A percentile compares a stretch with the other conserved stretches of the same genome.
Conservation (phyloP, 2,113 vertebrate genomes). For the Nematolebias whitei region DNA sequence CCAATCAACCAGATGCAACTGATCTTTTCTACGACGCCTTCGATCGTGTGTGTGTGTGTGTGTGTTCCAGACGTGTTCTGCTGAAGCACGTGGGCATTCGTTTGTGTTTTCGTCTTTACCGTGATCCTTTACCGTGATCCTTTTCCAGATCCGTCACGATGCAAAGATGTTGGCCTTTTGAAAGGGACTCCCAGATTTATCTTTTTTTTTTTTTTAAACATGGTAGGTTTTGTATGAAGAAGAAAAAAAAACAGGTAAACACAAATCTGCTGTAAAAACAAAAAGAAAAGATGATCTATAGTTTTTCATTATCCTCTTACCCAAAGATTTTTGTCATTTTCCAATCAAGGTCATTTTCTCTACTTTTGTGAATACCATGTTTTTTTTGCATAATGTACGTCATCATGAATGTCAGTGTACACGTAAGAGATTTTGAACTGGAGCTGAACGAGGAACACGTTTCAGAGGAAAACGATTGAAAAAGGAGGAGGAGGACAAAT, state of each 20-base stretch:
- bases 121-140: no score
- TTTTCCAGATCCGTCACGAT: constrained; percentile 40
- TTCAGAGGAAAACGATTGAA: constrained; percentile 60
- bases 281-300: constrained; percentile 61
- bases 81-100: constrained; percentile 38
- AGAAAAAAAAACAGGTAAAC: constrained; percentile 66
- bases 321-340: constrained; percentile 86
- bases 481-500: constrained; percentile 45
- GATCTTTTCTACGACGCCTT: constrained; percentile 56
- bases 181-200: constrained; percentile 67
- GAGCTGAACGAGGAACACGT: constrained; percentile 78
- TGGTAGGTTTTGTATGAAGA: constrained; percentile 79
- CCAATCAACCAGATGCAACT: constrained; percentile 35
- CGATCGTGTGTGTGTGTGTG: constrained; percentile 45
- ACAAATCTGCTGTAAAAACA: constrained; percentile 74
- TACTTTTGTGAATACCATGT: constrained; percentile 82
- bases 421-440: constrained; percentile 84
- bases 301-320: constrained; percentile 80
- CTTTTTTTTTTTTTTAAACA: constrained; percentile 46
- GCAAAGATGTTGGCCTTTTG: constrained; percentile 70
- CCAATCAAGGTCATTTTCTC: constrained; percentile 80
- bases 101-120: no score
- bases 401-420: constrained; percentile 87
- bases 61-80: constrained; percentile 16
- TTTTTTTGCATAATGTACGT: constrained; percentile 80